phyloP scores from a whole-genome alignment of 2,888 invertebrate genomes.

The Phyto melanocephala region DNA sequence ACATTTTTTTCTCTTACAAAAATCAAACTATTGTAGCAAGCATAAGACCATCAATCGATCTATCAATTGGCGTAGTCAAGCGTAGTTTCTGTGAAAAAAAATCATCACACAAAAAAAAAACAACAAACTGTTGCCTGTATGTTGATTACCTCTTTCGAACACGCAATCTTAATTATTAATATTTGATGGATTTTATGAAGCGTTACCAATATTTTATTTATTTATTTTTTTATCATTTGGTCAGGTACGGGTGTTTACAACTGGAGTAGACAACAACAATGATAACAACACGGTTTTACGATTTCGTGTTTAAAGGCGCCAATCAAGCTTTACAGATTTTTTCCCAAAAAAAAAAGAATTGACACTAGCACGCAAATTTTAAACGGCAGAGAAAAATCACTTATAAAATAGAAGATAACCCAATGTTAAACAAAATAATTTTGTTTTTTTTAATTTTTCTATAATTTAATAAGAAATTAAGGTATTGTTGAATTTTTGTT shows the following conservation, averaged over 20 bases:
- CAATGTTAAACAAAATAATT: background rate
- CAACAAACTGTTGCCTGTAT: constrained; percentile 33
- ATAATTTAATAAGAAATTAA: too few relatives aligned
- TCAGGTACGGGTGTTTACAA: constrained; percentile 21
- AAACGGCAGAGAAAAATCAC: background rate
- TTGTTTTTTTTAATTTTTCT: too few relatives aligned
- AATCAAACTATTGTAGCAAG: background rate
- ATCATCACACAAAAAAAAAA: background rate
- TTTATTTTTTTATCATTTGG: background rate
- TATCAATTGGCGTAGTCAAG: constrained; percentile 61
- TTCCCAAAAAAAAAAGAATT: constrained; percentile 46
- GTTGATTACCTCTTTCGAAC: constrained; percentile 55
- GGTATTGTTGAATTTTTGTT: background rate
- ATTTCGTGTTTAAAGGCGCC: constrained; percentile 58
- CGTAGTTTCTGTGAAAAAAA: constrained; percentile 8
- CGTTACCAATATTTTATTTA: constrained; percentile 56
- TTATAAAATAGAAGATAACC: too few relatives aligned
- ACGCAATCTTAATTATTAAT: constrained; percentile 63
- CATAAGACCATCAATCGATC: constrained; percentile 60
- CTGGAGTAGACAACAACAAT: background rate
- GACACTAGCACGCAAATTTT: constrained; percentile 53
- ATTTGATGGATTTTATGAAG: constrained; percentile 63
- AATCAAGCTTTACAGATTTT: constrained; percentile 56
- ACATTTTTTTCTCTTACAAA: background rate
- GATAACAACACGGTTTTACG: constrained; percentile 18